phyloP scores from a whole-genome alignment of 2,797 vertebrate genomes.

The Liasis olivaceus region DNA sequence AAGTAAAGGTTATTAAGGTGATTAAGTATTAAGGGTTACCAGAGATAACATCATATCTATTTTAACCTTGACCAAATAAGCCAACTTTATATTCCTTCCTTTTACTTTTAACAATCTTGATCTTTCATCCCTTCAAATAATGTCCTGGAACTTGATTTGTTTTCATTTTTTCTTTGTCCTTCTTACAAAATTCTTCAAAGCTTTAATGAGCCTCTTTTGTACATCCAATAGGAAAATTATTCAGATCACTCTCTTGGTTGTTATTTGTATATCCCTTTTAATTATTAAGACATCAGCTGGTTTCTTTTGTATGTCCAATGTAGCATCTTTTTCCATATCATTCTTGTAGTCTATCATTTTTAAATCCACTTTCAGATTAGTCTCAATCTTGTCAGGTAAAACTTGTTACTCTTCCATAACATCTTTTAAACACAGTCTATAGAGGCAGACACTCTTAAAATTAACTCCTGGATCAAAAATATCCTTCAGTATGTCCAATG shows the following conservation, averaged over 20 bases:
- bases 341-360: no score
- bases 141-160: background rate
- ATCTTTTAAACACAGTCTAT: background rate
- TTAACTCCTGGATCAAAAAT: background rate
- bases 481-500: background rate
- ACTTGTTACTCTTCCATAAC: background rate
- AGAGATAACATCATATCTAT: background rate
- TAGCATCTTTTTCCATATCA: background rate
- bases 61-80: background rate
- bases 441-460: background rate
- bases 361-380: no score
- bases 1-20: no score
- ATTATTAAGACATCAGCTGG: background rate
- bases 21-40: background rate
- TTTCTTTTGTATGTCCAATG: background rate
- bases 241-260: background rate
- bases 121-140: background rate
- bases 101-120: background rate
- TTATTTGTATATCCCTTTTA: background rate
- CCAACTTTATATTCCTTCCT: background rate
- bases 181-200: background rate
- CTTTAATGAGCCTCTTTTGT: background rate
- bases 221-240: background rate
- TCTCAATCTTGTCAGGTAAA: no score
- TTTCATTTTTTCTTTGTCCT: background rate